Evolutionary conservation across 2,797 vertebrate genomes (phyloP), one percentile per base, ranked within the genome.

Genomic region (Spatula versicolor): DNA sequence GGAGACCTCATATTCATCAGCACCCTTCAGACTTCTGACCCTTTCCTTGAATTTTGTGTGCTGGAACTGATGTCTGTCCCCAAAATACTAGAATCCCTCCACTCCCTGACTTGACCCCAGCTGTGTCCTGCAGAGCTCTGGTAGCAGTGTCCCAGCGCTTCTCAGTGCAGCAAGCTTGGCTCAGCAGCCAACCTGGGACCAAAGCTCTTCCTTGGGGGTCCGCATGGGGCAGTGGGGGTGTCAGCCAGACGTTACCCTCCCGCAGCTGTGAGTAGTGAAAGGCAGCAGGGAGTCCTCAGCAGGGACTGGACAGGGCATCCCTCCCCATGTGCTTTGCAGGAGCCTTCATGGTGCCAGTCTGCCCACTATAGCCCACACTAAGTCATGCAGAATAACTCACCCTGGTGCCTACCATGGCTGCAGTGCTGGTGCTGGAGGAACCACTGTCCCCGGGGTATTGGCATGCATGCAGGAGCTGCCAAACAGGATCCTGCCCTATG

Each of bases 321-420:
- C 7, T 86, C 58, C 52, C 33, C 16, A 10, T 66, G 62, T 0
- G 1, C 21, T 78, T 31, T 56, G 46, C 25, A 2, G 2, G 22
- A 72, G 18, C 39, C 18, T 41, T 54, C 33, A 13, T 10, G 4
- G 35, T 2, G 2, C 39, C 43, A 39, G 43, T 43, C 28, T 79
- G 73, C 22, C 33, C 2, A 45, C 58, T 4, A 3, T 6, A 22
- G 31, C 1, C 0, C 31, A 4, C 13, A 1, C 79, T 46, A 31
- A 41, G 37, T n/a, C 21, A 5, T 31, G 22, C 30, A 55, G 69
- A n/a, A 41, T 55, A 41, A 25, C 56, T 46, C 18, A 15, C 21
- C n/a, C n/a, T 1, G 0, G 35, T 54, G 55, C 35, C 2, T 0
- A 11, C 1, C 0, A 31, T 22, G 15, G 7, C 52, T 15, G 4